These are phyloP conservation scores for Tetragnatha montana DNA, from an alignment of 2,888 invertebrate species.

Conservation along the genomic window DNA sequence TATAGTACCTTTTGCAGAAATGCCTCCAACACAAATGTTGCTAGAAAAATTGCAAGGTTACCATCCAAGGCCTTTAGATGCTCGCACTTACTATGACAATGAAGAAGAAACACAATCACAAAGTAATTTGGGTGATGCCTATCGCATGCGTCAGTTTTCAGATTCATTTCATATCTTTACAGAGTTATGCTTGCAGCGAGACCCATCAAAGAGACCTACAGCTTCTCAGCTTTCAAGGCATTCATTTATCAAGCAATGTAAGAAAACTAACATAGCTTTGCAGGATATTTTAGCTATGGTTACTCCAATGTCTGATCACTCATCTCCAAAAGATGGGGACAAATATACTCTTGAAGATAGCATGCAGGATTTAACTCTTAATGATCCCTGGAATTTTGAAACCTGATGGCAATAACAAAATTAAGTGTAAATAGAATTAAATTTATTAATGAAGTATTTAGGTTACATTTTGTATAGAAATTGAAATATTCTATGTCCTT, in stretches of 20 bases:
- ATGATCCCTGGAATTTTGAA: constrained; percentile 64
- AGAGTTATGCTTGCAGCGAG: constrained; percentile 83
- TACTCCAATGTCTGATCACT: constrained; percentile 62
- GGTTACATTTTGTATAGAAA: background rate
- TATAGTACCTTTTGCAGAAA: constrained; percentile 88
- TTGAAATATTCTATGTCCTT: background rate
- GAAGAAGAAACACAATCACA: constrained; percentile 63
- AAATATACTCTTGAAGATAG: constrained; percentile 49
- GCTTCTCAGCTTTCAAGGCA: constrained; percentile 84
- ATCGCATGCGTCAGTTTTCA: constrained; percentile 80
- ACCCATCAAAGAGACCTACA: constrained; percentile 82
- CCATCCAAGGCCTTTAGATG: constrained; percentile 76
- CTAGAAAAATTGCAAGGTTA: constrained; percentile 91
- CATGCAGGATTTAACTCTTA: constrained; percentile 49
- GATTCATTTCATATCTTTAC: constrained; percentile 87
- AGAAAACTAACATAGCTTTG: constrained; percentile 68
- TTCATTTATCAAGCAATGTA: constrained; percentile 82
- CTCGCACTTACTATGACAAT: constrained; percentile 72
- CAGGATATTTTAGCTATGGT: constrained; percentile 67
- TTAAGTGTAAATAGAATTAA: background rate
- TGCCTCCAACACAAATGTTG: constrained; percentile 91
- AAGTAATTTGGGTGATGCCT: constrained; percentile 69
- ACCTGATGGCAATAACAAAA: background rate
- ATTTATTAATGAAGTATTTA: no score
- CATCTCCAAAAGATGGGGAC: constrained; percentile 41